phyloP scores from a whole-genome alignment of 2,113 vertebrate species.

The Cochlearius cochlearius region DNA sequence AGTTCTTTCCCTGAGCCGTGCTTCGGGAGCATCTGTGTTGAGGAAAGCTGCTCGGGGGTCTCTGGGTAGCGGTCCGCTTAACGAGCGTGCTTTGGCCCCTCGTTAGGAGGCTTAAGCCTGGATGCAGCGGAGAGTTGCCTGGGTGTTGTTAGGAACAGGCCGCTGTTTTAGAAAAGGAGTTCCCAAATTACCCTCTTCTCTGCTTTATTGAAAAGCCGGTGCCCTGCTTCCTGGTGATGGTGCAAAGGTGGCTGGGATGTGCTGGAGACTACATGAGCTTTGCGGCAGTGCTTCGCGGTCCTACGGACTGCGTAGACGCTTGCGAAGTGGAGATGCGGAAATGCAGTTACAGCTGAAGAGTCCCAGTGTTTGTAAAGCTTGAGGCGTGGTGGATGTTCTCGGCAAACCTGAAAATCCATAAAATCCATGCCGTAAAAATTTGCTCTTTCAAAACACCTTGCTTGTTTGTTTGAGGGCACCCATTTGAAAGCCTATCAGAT shows the following conservation, averaged over 20 bases:
- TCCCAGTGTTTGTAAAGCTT: not conserved
- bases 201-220: not conserved
- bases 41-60: not conserved
- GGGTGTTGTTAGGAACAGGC: not conserved
- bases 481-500: not conserved
- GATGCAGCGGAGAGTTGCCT: rapidly evolving
- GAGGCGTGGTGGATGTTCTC: not conserved
- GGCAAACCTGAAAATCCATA: not conserved
- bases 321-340: not conserved
- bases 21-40: rapidly evolving
- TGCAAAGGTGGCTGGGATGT: not conserved
- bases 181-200: not conserved
- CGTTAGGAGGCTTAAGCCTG: rapidly evolving
- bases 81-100: not conserved
- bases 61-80: not conserved
- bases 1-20: rapidly evolving
- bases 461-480: not conserved
- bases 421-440: not conserved
- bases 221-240: rapidly evolving
- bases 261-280: not conserved
- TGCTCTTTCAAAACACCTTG: not conserved
- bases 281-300: not conserved
- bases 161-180: not conserved
- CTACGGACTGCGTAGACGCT: not conserved
- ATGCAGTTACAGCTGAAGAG: not conserved